phyloP scores from a whole-genome alignment of 2,113 vertebrate genomes.

The Cricetomys ansorgei region DNA sequence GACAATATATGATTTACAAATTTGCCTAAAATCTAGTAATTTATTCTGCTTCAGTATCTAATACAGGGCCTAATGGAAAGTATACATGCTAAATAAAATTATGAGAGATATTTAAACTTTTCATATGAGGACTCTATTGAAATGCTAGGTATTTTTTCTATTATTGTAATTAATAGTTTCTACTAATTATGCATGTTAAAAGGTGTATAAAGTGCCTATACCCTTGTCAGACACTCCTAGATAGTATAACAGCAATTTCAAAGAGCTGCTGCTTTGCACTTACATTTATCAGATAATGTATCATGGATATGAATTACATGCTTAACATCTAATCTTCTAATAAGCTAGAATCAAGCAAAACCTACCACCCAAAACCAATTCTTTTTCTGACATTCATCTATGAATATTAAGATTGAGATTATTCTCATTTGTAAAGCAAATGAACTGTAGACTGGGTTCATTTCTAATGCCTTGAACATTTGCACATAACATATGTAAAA shows the following conservation, averaged over 20 bases:
- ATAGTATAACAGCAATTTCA: neutral
- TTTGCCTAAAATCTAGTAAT: neutral
- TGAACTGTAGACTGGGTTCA: neutral
- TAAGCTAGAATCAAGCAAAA: neutral
- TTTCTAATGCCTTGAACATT: neutral
- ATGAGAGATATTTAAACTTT: neutral
- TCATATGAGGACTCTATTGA: neutral
- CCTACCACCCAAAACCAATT: neutral
- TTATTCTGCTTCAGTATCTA: neutral
- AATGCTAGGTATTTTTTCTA: neutral
- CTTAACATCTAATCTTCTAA: constrained; percentile 12
- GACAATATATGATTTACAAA: neutral
- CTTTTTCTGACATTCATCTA: neutral
- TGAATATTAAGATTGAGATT: constrained; percentile 14
- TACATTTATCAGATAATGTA: neutral
- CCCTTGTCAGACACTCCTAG: neutral
- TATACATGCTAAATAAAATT: neutral
- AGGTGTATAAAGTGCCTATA: neutral
- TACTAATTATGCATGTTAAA: neutral
- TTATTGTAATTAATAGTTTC: neutral
- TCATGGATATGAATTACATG: neutral
- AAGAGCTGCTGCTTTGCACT: neutral
- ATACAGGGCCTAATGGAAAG: neutral
- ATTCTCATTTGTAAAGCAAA: neutral
- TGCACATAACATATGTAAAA: constrained; percentile 21